Evolutionary conservation across 1,140 invertebrate genomes (phyloP).

Genomic region (Coptotermes formosanus): DNA sequence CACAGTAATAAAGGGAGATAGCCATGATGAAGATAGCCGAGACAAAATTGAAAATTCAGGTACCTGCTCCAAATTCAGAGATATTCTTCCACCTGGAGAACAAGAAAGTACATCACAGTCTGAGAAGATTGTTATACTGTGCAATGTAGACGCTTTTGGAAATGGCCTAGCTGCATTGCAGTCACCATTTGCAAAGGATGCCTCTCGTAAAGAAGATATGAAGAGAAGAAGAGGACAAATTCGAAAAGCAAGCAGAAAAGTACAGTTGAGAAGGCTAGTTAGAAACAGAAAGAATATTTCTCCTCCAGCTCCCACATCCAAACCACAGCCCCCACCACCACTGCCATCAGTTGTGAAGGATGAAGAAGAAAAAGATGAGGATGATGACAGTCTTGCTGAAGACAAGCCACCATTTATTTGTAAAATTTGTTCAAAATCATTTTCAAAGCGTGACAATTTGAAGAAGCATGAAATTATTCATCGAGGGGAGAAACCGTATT

Average conservation of each 20-base stretch:
- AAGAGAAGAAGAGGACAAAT: neutral
- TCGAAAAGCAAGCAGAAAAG: neutral
- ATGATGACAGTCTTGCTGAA: neutral
- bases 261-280: neutral
- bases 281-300: neutral
- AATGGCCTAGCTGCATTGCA: neutral
- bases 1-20: neutral
- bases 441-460: constrained; percentile 23
- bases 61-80: neutral
- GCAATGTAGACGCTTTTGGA: constrained; percentile 9
- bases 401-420: constrained; percentile 22
- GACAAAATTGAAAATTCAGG: neutral
- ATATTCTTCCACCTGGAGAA: neutral
- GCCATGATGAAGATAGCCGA: neutral
- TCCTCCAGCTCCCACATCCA: neutral
- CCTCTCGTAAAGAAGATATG: neutral
- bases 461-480: constrained; percentile 33
- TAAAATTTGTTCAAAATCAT: constrained; percentile 22
- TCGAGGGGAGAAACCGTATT: constrained; percentile 43
- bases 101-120: constrained; percentile 2
- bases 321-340: neutral
- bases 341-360: neutral
- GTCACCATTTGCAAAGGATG: neutral
- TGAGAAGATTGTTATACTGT: neutral
- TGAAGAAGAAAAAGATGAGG: neutral